Evolutionary conservation across 2,797 vertebrate genomes (phyloP).

Genomic region (Pseudotriccus pelzelni): DNA sequence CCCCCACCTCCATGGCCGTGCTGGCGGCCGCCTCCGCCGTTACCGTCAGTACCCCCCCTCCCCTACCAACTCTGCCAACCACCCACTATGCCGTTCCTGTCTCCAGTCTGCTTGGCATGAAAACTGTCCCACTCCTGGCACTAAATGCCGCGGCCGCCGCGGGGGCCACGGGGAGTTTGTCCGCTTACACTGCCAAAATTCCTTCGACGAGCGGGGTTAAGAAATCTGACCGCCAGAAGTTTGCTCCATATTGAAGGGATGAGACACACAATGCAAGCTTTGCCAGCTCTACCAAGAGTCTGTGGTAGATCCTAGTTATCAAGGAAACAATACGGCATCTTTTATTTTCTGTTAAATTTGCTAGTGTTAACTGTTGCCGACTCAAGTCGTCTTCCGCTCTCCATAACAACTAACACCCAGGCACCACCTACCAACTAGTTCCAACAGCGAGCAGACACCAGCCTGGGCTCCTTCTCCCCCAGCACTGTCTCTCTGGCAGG

Average conservation of each 20-base stretch:
- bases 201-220: slow-evolving; percentile 81
- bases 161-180: slow-evolving; percentile 84
- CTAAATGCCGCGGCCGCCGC: slow-evolving; percentile 85
- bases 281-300: slow-evolving; percentile 71
- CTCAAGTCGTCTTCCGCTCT: slow-evolving; percentile 69
- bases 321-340: slow-evolving; percentile 74
- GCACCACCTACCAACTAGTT: slow-evolving; percentile 71
- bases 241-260: slow-evolving; percentile 88
- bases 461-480: background rate
- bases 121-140: slow-evolving; percentile 89
- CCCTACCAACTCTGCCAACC: slow-evolving; percentile 81
- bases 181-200: slow-evolving; percentile 89
- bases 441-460: slow-evolving; percentile 56
- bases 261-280: slow-evolving; percentile 65
- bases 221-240: slow-evolving; percentile 94
- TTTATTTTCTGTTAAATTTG: slow-evolving; percentile 71
- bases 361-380: slow-evolving; percentile 71
- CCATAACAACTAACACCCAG: slow-evolving; percentile 69
- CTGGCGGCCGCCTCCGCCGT: slow-evolving; percentile 84
- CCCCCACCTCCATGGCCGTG: slow-evolving; percentile 87
- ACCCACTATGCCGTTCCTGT: slow-evolving; percentile 91
- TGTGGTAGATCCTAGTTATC: slow-evolving; percentile 72
- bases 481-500: fast-evolving
- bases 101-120: slow-evolving; percentile 96
- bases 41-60: slow-evolving; percentile 87